Base-by-base conservation (phyloP, 2,888 invertebrate genomes). In the Agriotes lineatus region DNA sequence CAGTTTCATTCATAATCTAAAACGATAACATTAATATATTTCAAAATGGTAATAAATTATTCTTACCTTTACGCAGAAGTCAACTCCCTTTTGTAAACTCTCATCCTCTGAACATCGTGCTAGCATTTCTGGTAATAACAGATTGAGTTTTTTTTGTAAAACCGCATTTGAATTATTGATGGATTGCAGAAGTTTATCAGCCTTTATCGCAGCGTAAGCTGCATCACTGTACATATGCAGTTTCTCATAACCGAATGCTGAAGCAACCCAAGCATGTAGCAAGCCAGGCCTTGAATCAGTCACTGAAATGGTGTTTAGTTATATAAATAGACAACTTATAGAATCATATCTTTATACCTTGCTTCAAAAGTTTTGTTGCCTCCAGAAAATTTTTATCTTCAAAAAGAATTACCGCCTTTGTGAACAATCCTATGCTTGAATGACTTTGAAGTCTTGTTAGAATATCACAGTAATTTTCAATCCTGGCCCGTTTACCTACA, bases 371-470 rank as follows among this genome's bases (percentile, higher is more conserved):
- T 64, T 88, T 86, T 71, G 87, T 84, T 0, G 92, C 88, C 69
- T 88, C 86, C 16, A 88, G 77, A 74, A 87, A 88, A 64, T 88
- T 84, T 18, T 86, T 83, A 50, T 86, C 83, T 14, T 87, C 82
- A 80, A 85, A 89, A 14, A 84, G 80, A 61, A 88, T 79, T 68
- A 91, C 87, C 33, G 89, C 89, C 82, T 88, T 87, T 1, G 92
- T 87, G 44, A 93, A 84, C 25, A 87, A 81, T 1, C 88, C 91
- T 77, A 89, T 86, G 75, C 88, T 87, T 0, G 91, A 91, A 70
- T 87, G 86, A 71, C 86, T 81, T 76, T 91, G 88, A 4, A 90
- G 81, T 57, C 85, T 80, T 58, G 88, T 82, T 2, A 93, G 84
- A 68, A 82, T 81, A 48, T 87, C 84, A 57, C 86, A 85, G 79